These are phyloP conservation scores for Corythucha ciliata DNA, from an alignment of 2,888 invertebrate species.

Conservation along the genomic window DNA sequence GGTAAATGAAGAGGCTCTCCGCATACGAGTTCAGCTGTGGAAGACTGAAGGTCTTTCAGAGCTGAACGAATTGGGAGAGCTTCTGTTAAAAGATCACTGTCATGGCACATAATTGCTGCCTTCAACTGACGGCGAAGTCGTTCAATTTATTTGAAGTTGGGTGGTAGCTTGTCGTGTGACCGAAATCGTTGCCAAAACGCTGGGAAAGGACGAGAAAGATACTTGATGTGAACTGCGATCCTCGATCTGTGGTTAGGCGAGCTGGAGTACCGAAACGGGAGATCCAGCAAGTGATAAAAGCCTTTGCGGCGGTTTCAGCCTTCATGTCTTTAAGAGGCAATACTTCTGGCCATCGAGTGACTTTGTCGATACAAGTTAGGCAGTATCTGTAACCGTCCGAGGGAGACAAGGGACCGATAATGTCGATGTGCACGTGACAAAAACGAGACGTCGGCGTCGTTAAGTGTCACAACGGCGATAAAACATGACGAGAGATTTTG, in stretches of 20 bases:
- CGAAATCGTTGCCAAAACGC: no score
- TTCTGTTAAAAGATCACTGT: no score
- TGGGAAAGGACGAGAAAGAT: conserved; percentile 36
- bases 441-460: conserved; percentile 35
- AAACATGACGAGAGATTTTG: conserved; percentile 33
- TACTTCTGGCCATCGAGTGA: conserved; percentile 39
- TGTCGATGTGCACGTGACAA: conserved; percentile 41
- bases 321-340: conserved; percentile 38
- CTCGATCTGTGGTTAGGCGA: conserved; percentile 39
- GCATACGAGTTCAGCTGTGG: no score
- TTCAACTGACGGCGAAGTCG: no score
- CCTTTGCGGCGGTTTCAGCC: conserved; percentile 39
- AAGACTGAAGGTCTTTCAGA: no score
- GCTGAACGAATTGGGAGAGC: no score
- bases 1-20: no score
- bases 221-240: conserved; percentile 39
- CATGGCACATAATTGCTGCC: no score
- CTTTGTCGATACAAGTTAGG: conserved; percentile 38
- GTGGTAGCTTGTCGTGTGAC: no score
- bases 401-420: conserved; percentile 41
- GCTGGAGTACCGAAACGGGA: conserved; percentile 41
- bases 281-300: conserved; percentile 40
- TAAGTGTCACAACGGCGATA: conserved; percentile 1
- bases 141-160: no score
- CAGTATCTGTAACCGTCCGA: conserved; percentile 37